A percentile compares a stretch with the other conserved stretches of the same genome.
Evolutionary conservation across 2,888 invertebrate species (phyloP).

Genomic region (Pinctada fucata): DNA sequence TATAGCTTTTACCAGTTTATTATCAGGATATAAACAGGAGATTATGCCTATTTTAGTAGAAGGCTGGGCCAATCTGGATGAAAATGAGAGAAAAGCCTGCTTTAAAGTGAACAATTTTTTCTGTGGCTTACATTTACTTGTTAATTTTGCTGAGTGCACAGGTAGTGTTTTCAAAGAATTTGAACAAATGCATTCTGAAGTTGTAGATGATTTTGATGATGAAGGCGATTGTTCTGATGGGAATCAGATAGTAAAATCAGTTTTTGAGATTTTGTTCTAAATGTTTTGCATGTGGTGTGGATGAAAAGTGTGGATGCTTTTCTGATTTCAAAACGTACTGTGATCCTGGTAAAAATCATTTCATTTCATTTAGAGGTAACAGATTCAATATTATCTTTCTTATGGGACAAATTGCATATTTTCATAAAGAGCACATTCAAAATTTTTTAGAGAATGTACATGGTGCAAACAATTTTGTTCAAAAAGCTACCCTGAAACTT

Average conservation of each 20-base stretch:
- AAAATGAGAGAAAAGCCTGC: conserved; percentile 10
- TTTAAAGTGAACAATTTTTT: conserved; percentile 27
- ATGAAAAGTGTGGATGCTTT: too few species aligned
- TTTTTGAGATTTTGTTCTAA: conserved; percentile 28
- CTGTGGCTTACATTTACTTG: conserved; percentile 32
- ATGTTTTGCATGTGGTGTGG: conserved; percentile 13
- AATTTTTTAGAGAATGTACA: conserved; percentile 17
- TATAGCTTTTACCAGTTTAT: conserved; percentile 15
- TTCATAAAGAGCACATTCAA: not conserved
- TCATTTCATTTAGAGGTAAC: too few species aligned
- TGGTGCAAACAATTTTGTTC: not conserved
- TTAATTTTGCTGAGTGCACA: conserved; percentile 35
- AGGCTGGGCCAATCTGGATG: conserved; percentile 18
- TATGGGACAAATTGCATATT: conserved; percentile 16
- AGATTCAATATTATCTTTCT: conserved; percentile 2
- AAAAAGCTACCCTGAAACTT: not conserved
- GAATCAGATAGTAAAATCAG: too few species aligned
- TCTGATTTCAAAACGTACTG: too few species aligned
- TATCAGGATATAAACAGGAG: conserved; percentile 19
- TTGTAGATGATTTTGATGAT: conserved; percentile 15
- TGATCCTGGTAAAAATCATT: too few species aligned
- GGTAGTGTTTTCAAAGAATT: conserved; percentile 5
- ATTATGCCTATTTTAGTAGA: conserved; percentile 15
- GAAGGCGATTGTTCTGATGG: not conserved
- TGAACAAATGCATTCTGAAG: conserved; percentile 18